These are phyloP conservation scores for Aphidius gifuensis DNA, from an alignment of 1,140 invertebrate species.

Conservation along the genomic window DNA sequence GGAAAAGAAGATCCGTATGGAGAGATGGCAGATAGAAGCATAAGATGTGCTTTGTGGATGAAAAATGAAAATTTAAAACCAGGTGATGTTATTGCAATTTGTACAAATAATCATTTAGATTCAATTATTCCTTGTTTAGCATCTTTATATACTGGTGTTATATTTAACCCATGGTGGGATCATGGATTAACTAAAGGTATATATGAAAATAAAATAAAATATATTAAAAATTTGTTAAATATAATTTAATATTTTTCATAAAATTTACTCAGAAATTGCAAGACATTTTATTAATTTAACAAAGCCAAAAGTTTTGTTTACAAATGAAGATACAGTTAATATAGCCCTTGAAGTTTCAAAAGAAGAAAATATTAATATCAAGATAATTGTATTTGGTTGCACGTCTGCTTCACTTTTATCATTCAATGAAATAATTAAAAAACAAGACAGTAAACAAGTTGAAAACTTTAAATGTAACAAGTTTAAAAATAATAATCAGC, in stretches of 20 bases:
- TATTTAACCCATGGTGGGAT: slow-evolving; percentile 32
- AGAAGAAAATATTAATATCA: slow-evolving; percentile 25
- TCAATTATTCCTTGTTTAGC: slow-evolving; percentile 50
- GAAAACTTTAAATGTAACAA: slow-evolving; percentile 28
- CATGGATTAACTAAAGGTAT: slow-evolving; percentile 26
- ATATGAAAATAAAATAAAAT: neutral
- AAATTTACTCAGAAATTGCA: slow-evolving; percentile 33
- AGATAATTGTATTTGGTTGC: slow-evolving; percentile 40
- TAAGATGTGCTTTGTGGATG: slow-evolving; percentile 50
- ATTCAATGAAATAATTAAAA: slow-evolving; percentile 29
- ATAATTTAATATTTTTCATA: neutral
- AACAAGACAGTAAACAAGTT: slow-evolving; percentile 26
- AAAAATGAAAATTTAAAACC: slow-evolving; percentile 43
- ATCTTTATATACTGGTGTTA: slow-evolving; percentile 46
- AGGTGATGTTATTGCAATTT: slow-evolving; percentile 49
- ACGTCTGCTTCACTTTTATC: slow-evolving; percentile 21
- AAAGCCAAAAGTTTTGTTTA: slow-evolving; percentile 47
- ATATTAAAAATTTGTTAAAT: slow-evolving; percentile 16
- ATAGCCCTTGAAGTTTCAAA: slow-evolving; percentile 29
- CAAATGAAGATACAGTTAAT: slow-evolving; percentile 25
- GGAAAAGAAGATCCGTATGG: slow-evolving; percentile 46
- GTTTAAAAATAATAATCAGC: slow-evolving; percentile 30
- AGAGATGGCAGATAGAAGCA: slow-evolving; percentile 42
- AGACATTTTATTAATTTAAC: slow-evolving; percentile 40
- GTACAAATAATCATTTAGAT: slow-evolving; percentile 52